Percentiles rank a stretch among this genome's conserved stretches.
Conservation (phyloP, 2,113 vertebrate species). For the Grammomys dolichurus region DNA sequence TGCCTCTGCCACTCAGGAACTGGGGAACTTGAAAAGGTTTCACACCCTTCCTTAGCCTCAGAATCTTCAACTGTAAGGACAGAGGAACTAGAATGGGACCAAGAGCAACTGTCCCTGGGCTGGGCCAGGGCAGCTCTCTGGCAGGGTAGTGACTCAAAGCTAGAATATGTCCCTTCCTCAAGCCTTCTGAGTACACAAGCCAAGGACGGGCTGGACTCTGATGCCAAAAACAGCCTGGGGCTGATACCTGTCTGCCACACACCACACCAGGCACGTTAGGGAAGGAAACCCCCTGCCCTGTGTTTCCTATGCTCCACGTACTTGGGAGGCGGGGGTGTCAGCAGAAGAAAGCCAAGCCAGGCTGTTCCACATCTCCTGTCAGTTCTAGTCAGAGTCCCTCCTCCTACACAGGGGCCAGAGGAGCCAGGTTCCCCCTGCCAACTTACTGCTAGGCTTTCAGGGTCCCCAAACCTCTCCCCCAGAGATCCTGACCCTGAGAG, state of each 20-base stretch:
- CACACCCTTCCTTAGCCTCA: not conserved
- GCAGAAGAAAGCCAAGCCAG: not conserved
- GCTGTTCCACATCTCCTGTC: not conserved
- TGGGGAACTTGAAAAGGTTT: not conserved
- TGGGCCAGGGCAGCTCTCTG: not conserved
- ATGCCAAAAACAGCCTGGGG: not conserved
- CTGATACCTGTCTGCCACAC: not conserved
- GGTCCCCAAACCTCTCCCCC: not conserved
- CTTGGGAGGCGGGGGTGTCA: not conserved
- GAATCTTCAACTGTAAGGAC: not conserved
- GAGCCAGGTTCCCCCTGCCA: not conserved
- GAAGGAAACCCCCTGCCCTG: not conserved
- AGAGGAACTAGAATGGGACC: not conserved
- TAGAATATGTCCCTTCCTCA: not conserved
- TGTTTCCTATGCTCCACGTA: not conserved
- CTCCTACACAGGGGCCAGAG: not conserved
- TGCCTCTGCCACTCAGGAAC: not conserved
- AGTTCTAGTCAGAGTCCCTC: not conserved
- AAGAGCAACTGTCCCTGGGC: not conserved
- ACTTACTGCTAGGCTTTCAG: not conserved
- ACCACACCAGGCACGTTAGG: not conserved
- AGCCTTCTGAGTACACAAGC: not conserved
- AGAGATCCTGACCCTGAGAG: not conserved
- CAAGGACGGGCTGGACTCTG: not conserved
- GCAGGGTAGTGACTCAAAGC: not conserved